Percentiles rank a stretch among this genome's conserved stretches.
These are phyloP conservation scores for Rotaria socialis DNA, from an alignment of 2,888 invertebrate species.

Conservation along the genomic window DNA sequence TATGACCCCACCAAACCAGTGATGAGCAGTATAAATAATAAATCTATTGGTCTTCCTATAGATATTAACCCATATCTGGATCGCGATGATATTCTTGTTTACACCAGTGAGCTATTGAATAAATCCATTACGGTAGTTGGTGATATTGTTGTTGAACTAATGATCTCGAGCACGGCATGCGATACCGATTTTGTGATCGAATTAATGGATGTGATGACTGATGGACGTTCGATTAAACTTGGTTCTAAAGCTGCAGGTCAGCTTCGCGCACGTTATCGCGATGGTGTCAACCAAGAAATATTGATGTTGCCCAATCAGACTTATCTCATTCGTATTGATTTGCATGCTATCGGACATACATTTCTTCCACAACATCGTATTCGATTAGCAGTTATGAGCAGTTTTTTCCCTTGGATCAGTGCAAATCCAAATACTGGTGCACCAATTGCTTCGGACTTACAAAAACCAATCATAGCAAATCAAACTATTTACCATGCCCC, in stretches of 20 bases:
- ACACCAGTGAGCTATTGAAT: slow-evolving; percentile 14
- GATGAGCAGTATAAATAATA: not conserved
- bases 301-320: slow-evolving; percentile 9
- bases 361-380: slow-evolving; percentile 33
- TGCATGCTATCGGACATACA: slow-evolving; percentile 39
- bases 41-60: not conserved
- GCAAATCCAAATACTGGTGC: slow-evolving; percentile 39
- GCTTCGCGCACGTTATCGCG: slow-evolving; percentile 25
- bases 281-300: slow-evolving; percentile 37
- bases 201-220: slow-evolving; percentile 35
- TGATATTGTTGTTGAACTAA: slow-evolving; percentile 28
- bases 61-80: slow-evolving; percentile 36
- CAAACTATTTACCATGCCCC: slow-evolving; percentile 38
- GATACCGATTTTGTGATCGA: slow-evolving; percentile 39
- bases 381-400: slow-evolving; percentile 37
- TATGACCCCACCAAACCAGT: slow-evolving; percentile 40
- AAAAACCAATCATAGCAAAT: not conserved
- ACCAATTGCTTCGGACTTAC: not conserved
- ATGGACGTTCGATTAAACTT: slow-evolving; percentile 42
- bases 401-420: slow-evolving; percentile 34
- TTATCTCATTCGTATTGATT: slow-evolving; percentile 16
- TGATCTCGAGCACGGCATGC: not conserved
- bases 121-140: slow-evolving; percentile 26
- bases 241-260: slow-evolving; percentile 19
- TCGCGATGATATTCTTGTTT: slow-evolving; percentile 36